Evolutionary conservation across 1,140 invertebrate species (phyloP).

Genomic region (Nasonia vitripennis): DNA sequence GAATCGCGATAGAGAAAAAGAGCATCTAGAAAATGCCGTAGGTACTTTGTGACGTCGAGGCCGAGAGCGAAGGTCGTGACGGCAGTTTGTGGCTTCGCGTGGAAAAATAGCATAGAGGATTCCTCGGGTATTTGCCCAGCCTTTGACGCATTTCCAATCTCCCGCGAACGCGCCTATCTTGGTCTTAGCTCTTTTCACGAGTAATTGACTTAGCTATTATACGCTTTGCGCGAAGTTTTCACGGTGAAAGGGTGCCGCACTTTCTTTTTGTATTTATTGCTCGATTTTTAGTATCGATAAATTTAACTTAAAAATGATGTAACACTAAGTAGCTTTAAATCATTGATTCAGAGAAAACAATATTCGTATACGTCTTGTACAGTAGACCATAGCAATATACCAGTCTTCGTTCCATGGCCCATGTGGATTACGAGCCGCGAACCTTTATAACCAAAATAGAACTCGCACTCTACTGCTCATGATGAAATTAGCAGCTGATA

Average conservation of each 20-base stretch:
- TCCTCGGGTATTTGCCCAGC: slow-evolving; percentile 6
- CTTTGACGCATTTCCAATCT: slow-evolving; percentile 26
- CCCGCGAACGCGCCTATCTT: background rate
- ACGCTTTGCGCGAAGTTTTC: too few relatives aligned
- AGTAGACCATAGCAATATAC: background rate
- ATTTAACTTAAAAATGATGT: too few relatives aligned
- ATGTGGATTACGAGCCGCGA: background rate
- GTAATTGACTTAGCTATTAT: background rate
- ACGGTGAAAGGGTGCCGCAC: too few relatives aligned
- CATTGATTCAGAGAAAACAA: too few relatives aligned
- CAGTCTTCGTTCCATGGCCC: background rate
- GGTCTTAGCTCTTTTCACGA: background rate
- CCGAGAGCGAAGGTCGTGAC: slow-evolving; percentile 8
- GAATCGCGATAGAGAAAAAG: background rate
- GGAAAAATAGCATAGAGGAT: slow-evolving; percentile 12
- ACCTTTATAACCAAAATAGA: background rate
- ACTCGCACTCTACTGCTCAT: background rate
- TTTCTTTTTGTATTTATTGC: too few relatives aligned
- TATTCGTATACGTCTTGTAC: background rate
- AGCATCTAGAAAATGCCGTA: background rate
- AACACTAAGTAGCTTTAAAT: too few relatives aligned
- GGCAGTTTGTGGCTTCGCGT: slow-evolving; percentile 18
- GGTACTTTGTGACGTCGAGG: slow-evolving; percentile 2
- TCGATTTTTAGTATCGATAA: too few relatives aligned
- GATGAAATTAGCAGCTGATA: background rate